Percentiles rank a stretch among this genome's conserved stretches.
These are phyloP conservation scores for Drosophila nr. medialis DNA, from an alignment of 2,888 invertebrate genomes.

Conservation along the genomic window DNA sequence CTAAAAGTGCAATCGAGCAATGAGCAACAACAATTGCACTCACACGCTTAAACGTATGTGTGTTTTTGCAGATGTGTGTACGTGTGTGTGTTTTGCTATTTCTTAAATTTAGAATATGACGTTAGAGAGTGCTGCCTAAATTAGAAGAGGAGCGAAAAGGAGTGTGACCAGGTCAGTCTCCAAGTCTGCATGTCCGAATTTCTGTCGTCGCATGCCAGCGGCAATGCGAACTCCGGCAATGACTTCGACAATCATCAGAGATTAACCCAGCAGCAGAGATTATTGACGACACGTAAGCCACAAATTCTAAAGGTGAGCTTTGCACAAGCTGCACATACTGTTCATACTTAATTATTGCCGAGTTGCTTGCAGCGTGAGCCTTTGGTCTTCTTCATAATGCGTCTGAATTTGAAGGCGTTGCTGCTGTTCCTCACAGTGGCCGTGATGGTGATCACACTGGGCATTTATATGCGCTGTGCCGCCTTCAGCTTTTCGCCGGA, in stretches of 20 bases:
- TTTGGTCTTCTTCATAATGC: slow-evolving; percentile 88
- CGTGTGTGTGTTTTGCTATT: slow-evolving; percentile 10
- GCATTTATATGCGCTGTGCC: slow-evolving; percentile 91
- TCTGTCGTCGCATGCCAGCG: slow-evolving; percentile 35
- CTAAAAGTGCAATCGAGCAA: slow-evolving; percentile 19
- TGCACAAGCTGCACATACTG: no score
- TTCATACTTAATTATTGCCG: background rate
- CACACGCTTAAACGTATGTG: background rate
- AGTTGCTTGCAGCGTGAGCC: slow-evolving; percentile 77
- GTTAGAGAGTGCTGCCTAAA: slow-evolving; percentile 28
- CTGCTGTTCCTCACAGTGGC: slow-evolving; percentile 88
- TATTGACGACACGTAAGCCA: slow-evolving; percentile 34
- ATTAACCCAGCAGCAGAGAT: slow-evolving; percentile 26
- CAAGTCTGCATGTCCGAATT: slow-evolving; percentile 62
- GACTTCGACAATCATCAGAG: slow-evolving; percentile 24
- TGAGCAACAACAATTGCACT: slow-evolving; percentile 14
- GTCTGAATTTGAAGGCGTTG: slow-evolving; percentile 91
- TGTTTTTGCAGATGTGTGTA: background rate
- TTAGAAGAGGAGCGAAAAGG: slow-evolving; percentile 11
- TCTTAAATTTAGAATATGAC: slow-evolving; percentile 65
- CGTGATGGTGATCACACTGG: slow-evolving; percentile 89
- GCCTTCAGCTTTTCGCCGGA: slow-evolving; percentile 85
- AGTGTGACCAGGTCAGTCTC: slow-evolving; percentile 43
- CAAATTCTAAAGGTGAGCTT: slow-evolving; percentile 50
- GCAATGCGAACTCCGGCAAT: slow-evolving; percentile 37